phyloP scores from a whole-genome alignment of 2,797 vertebrate species.

The Garrulus glandarius region DNA sequence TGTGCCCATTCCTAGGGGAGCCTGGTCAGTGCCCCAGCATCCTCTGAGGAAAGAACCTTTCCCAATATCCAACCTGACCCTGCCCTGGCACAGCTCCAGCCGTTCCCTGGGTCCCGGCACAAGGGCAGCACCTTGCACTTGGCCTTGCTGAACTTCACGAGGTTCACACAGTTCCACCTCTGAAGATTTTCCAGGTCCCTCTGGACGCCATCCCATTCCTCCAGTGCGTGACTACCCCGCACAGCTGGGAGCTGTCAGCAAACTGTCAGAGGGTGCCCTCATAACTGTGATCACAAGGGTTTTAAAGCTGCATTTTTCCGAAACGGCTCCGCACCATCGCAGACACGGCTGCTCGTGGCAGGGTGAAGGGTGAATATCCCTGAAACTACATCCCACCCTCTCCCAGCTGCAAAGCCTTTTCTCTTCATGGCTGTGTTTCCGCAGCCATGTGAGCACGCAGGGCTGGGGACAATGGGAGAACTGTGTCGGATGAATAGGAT shows the following conservation, averaged over 20 bases:
- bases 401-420: not conserved
- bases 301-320: not conserved
- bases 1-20: not conserved
- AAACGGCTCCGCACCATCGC: not conserved
- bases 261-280: not conserved
- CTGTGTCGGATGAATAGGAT: not conserved
- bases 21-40: not conserved
- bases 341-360: accelerated
- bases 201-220: not conserved
- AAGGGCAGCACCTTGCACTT: not conserved
- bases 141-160: not conserved
- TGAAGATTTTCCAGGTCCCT: not conserved
- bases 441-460: not conserved
- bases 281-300: accelerated
- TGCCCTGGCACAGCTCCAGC: not conserved
- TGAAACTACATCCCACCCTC: not conserved
- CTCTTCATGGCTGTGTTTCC: not conserved
- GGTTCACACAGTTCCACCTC: accelerated
- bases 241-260: not conserved
- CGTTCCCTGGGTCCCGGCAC: accelerated
- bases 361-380: not conserved
- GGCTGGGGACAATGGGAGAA: not conserved
- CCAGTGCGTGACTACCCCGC: not conserved
- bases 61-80: accelerated
- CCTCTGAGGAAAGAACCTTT: not conserved